Evolutionary conservation across 2,797 vertebrate species (phyloP).

Genomic region (Enteromius afrohamiltoni): DNA sequence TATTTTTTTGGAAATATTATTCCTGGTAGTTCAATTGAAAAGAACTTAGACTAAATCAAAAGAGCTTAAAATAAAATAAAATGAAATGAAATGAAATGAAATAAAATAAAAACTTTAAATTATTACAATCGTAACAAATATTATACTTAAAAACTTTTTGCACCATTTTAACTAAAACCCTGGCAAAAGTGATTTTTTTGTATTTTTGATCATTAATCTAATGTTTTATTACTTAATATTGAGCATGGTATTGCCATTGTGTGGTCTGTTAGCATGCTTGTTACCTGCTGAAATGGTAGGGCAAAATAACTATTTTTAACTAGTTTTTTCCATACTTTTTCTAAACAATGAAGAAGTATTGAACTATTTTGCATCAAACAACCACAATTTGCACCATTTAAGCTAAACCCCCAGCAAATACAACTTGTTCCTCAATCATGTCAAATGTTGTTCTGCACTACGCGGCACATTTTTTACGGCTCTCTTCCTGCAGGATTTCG

Average conservation of each 20-base stretch:
- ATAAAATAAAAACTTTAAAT: no score
- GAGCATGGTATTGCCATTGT: background rate
- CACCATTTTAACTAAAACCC: background rate
- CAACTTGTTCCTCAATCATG: background rate
- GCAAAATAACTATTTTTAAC: background rate
- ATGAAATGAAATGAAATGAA: no score
- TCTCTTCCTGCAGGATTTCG: slow-evolving; percentile 76
- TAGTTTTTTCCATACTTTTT: background rate
- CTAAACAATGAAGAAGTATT: background rate
- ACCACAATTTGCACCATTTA: background rate
- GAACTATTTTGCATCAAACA: background rate
- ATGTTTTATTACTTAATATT: background rate
- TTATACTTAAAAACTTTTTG: background rate
- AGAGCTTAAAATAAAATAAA: background rate
- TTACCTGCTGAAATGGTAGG: background rate
- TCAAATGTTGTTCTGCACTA: background rate
- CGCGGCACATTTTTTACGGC: background rate
- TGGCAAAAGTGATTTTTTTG: slow-evolving; percentile 21
- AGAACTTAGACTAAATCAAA: background rate
- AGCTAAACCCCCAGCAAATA: background rate
- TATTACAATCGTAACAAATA: background rate
- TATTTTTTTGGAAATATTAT: background rate
- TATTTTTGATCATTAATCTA: background rate
- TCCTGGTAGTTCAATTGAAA: background rate
- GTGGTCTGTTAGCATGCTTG: background rate